Conservation (phyloP, 2,797 vertebrate species). For the Fundulus diaphanus region DNA sequence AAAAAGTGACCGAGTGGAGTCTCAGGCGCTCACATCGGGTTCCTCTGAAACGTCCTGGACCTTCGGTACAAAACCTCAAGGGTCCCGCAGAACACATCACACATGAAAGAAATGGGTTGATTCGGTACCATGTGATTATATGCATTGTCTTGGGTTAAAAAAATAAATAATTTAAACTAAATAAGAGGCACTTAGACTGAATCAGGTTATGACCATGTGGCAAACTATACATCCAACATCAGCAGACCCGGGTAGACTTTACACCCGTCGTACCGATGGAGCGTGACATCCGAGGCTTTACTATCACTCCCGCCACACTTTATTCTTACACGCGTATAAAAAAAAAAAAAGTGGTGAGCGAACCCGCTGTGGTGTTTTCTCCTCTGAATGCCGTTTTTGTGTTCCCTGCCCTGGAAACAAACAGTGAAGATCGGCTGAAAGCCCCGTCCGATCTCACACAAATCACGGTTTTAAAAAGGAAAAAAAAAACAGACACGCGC, state of each 20-base stretch:
- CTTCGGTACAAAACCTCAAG: neutral
- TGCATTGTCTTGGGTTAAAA: slow-evolving; percentile 55
- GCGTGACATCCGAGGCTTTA: slow-evolving; percentile 65
- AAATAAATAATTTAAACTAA: slow-evolving; percentile 3
- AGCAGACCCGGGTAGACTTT: slow-evolving; percentile 73
- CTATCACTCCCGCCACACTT: slow-evolving; percentile 42
- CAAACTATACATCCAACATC: slow-evolving; percentile 69
- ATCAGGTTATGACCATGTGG: slow-evolving; percentile 72
- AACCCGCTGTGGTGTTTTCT: slow-evolving; percentile 14
- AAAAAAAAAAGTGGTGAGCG: slow-evolving; percentile 19
- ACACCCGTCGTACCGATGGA: slow-evolving; percentile 72
- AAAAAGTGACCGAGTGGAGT: no score
- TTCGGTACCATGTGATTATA: slow-evolving; percentile 71
- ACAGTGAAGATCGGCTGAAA: slow-evolving; percentile 21
- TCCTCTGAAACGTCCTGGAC: no score
- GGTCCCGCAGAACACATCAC: slow-evolving; percentile 46
- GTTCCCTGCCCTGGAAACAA: slow-evolving; percentile 17
- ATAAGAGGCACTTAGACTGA: slow-evolving; percentile 52
- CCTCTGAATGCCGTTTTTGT: slow-evolving; percentile 11
- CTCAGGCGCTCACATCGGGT: no score
- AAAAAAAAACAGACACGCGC: neutral
- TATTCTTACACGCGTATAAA: slow-evolving; percentile 22
- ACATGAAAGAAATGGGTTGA: slow-evolving; percentile 75
- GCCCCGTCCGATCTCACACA: neutral
- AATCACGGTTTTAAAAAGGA: neutral